Evolutionary conservation across 2,113 vertebrate genomes (phyloP).

Genomic region (Tragelaphus imberbis): DNA sequence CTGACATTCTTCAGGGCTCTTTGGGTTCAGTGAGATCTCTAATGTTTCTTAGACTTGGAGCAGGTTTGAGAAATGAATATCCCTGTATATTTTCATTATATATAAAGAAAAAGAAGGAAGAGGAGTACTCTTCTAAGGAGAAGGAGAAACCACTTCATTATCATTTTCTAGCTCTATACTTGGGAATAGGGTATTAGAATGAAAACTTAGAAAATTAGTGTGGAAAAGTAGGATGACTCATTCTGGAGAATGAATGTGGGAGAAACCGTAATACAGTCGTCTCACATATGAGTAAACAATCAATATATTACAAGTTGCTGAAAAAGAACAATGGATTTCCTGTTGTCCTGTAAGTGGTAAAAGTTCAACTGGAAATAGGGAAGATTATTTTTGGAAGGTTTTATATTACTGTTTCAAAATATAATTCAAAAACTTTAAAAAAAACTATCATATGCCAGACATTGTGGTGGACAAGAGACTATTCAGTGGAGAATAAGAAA

Average conservation of each 20-base stretch:
- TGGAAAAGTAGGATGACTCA: not conserved
- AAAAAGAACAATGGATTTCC: not conserved
- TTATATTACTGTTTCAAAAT: not conserved
- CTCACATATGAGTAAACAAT: not conserved
- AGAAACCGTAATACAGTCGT: not conserved
- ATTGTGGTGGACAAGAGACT: not conserved
- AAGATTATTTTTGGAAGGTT: not conserved
- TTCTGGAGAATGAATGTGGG: not conserved
- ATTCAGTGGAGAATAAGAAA: not conserved
- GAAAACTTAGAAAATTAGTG: not conserved
- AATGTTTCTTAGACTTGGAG: not conserved
- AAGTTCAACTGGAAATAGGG: not conserved
- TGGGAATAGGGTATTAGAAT: not conserved
- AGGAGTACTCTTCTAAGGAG: not conserved
- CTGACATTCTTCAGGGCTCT: not conserved
- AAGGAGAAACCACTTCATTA: not conserved
- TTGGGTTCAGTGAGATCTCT: not conserved
- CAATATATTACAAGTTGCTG: not conserved
- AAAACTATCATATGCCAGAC: not conserved
- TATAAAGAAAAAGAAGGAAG: not conserved
- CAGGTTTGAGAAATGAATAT: not conserved
- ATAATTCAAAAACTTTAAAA: not conserved
- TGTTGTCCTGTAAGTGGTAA: not conserved
- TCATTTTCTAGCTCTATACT: not conserved
- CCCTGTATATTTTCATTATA: not conserved